Evolutionary conservation across 2,113 vertebrate genomes (phyloP), one percentile per base, ranked within the genome.

Genomic region (Amblyopsis rosae): DNA sequence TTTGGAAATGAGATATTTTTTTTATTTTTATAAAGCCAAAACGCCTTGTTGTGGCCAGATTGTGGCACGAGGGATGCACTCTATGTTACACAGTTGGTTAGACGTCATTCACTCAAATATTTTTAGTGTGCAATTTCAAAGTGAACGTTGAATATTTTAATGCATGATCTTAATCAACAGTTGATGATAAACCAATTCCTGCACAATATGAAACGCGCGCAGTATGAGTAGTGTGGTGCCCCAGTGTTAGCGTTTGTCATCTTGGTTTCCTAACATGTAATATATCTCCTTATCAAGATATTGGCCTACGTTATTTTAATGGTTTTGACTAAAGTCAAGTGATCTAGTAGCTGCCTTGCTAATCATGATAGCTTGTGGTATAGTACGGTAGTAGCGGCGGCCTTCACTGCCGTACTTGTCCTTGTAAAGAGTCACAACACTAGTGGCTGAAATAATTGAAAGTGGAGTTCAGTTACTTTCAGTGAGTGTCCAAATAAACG

Each of bases 401-500:
- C 82, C 82, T 85, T 3, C 59, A 16, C 69, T 48, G 26, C 26
- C 26, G 26, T 26, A 48, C 73, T 71, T 91, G 91, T 62, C 92
- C 92, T 93, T 93, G 92, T 83, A 46, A 86, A 48, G 68, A 89
- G 91, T 91, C 91, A 90, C 9, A 1, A n/a, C 32, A 1, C 33
- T 63, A 70, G 35, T 8, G 10, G 32, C 2, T 33, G 17, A 59
- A 17, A 54, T 0, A 50, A 3, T 1, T 0, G 3, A 41, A 16
- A 12, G 9, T 0, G 1, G 4, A 3, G 8, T 9, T n/a, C 0
- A n/a, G 3, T 63, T 2, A 1, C 16, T 12, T 3, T 9, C 12
- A 4, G 2, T 1, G 49, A 58, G 35, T 51, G 33, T 46, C 0
- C 15, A 46, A 12, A 71, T 16, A 9, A 11, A 45, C n/a, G 7